Evolutionary conservation across 2,797 vertebrate species (phyloP).

Genomic region (Mareca strepera): DNA sequence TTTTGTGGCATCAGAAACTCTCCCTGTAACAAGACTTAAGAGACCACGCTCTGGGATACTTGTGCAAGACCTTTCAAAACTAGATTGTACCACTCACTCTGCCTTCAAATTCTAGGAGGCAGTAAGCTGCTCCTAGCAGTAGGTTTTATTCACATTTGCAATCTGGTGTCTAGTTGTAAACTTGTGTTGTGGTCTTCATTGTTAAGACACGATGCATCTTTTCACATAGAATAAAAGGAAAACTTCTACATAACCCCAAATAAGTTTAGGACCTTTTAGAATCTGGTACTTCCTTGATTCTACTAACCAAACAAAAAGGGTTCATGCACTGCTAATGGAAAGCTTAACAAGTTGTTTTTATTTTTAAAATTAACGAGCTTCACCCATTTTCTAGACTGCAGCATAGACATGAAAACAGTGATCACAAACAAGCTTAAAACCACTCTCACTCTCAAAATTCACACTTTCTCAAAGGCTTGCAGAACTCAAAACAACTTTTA

Average conservation of each 20-base stretch:
- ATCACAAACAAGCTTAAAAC: neutral
- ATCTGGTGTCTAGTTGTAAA: neutral
- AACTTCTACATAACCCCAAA: neutral
- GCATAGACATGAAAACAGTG: neutral
- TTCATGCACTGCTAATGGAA: neutral
- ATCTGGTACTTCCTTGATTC: neutral
- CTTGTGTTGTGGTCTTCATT: too few relatives aligned
- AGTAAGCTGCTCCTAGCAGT: neutral
- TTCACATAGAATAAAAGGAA: neutral
- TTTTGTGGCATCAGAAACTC: neutral
- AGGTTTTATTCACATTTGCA: neutral
- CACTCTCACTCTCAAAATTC: neutral
- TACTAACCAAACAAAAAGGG: neutral
- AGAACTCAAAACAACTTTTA: neutral
- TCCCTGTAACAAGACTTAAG: neutral
- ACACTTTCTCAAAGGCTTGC: neutral
- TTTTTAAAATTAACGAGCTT: neutral
- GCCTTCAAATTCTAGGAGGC: neutral
- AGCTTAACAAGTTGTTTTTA: neutral
- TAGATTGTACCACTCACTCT: neutral
- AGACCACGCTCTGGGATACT: neutral
- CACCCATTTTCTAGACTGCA: neutral
- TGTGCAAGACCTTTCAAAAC: neutral
- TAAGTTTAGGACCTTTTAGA: neutral
- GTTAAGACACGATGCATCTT: fast-evolving